Base-by-base conservation (phyloP, 2,113 vertebrate species). In the Sula dactylatra region DNA sequence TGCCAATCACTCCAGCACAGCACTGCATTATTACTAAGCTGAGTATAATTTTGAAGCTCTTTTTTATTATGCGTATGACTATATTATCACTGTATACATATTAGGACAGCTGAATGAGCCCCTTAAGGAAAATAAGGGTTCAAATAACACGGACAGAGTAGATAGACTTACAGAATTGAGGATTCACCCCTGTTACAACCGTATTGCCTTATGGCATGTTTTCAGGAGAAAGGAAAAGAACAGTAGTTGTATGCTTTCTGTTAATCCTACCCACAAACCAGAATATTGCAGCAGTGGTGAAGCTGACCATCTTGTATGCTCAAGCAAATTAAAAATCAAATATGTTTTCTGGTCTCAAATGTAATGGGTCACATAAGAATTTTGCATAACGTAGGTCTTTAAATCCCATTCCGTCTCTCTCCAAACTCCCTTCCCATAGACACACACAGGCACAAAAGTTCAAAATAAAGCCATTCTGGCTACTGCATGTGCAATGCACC, bases 61-160 rank as follows among this genome's bases (percentile, higher is more conserved):
- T 96, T 92, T 96, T 98, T 97, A 97, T 98, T 97, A 96, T 32
- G 61, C 49, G 45, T 97, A 94, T 96, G 97, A 97, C 96, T 97
- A 45, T 96, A 98, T 98, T 98, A 98, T 98, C 96, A 88, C 94
- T 96, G 95, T 98, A 93, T 98, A 98, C 96, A 90, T 96, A 98
- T 98, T 98, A 98, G 97, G 97, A 96, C 65, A 95, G 96, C 95
- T 90, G 97, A 98, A 98, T 97, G 95, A 94, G 94, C 97, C 97
- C 97, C 97, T 97, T 83, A 98, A 98, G 98, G 96, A 98, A 97
- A 97, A 97, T 98, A 97, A 97, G 97, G 86, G 97, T 96, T 98
- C 96, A 96, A 93, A 97, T 97, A 98, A 93, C 92, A 90, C 76
- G 92, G 97, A 88, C 94, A 91, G 90, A 96, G 93, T 95, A 93